These are phyloP conservation scores for Lerema accius DNA, from an alignment of 1,140 invertebrate species.

Conservation along the genomic window DNA sequence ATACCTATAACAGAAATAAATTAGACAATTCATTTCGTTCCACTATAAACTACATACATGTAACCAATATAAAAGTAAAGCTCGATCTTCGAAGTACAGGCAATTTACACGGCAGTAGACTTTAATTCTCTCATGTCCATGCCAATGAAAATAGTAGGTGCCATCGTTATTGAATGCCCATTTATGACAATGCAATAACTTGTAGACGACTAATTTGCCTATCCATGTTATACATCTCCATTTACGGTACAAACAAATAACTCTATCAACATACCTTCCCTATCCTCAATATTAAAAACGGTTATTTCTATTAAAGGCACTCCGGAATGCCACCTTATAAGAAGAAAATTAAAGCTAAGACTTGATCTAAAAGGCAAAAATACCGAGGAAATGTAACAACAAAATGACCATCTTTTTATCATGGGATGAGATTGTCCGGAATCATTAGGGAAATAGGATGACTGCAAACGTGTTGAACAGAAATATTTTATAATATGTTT, in stretches of 20 bases:
- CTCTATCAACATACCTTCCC: conserved; percentile 8
- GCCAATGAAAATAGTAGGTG: no score
- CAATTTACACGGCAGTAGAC: no score
- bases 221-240: background rate
- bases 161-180: no score
- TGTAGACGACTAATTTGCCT: no score
- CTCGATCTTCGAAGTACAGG: no score
- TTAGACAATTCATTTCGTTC: no score
- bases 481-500: no score
- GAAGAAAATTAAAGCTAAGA: conserved; percentile 31
- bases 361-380: conserved; percentile 5
- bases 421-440: conserved; percentile 20
- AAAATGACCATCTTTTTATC: conserved; percentile 30
- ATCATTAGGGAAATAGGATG: conserved; percentile 23
- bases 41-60: no score
- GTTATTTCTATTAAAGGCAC: conserved; percentile 25
- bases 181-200: background rate
- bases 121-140: no score
- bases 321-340: conserved; percentile 17
- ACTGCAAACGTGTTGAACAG: conserved; percentile 10
- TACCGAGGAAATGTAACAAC: conserved; percentile 29
- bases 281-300: conserved; percentile 20
- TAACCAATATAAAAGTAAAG: no score
- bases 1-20: no score
- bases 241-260: conserved; percentile 9